Percentiles rank a stretch among this genome's conserved stretches.
Evolutionary conservation across 2,797 vertebrate genomes (phyloP).

Genomic region (Tinamus major): DNA sequence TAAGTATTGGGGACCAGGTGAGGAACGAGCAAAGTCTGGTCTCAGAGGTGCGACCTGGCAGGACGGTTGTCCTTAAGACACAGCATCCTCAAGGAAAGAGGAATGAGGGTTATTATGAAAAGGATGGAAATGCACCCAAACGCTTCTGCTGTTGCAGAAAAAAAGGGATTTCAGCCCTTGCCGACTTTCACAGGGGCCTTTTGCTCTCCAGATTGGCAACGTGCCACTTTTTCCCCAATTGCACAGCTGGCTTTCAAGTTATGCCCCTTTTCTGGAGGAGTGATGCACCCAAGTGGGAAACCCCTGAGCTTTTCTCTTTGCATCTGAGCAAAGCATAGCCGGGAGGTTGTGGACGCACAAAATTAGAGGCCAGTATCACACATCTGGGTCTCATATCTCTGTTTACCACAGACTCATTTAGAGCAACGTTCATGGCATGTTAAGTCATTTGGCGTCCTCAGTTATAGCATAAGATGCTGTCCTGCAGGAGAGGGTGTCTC

Average conservation of each 20-base stretch:
- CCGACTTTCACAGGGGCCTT: not conserved
- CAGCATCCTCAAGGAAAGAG: not conserved
- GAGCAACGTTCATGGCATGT: not conserved
- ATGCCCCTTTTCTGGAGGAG: not conserved
- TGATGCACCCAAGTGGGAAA: not conserved
- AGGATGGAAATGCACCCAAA: not conserved
- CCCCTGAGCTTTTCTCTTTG: not conserved
- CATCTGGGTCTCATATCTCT: constrained; percentile 22
- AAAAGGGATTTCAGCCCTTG: not conserved
- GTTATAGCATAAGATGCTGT: not conserved
- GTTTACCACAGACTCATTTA: not conserved
- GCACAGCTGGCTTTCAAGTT: not conserved
- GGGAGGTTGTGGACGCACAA: not conserved
- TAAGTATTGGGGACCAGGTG: not conserved
- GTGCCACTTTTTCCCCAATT: not conserved
- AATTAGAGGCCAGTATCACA: not conserved
- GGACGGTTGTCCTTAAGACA: not conserved
- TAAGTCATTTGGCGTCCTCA: not conserved
- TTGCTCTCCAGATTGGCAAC: not conserved
- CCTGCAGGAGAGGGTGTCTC: not conserved
- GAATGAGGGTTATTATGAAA: not conserved
- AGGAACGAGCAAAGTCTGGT: not conserved
- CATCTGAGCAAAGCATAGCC: fast-evolving
- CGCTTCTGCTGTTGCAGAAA: not conserved
- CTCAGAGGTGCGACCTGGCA: not conserved